phyloP scores from a whole-genome alignment of 2,113 vertebrate genomes.

The Furnarius figulus region DNA sequence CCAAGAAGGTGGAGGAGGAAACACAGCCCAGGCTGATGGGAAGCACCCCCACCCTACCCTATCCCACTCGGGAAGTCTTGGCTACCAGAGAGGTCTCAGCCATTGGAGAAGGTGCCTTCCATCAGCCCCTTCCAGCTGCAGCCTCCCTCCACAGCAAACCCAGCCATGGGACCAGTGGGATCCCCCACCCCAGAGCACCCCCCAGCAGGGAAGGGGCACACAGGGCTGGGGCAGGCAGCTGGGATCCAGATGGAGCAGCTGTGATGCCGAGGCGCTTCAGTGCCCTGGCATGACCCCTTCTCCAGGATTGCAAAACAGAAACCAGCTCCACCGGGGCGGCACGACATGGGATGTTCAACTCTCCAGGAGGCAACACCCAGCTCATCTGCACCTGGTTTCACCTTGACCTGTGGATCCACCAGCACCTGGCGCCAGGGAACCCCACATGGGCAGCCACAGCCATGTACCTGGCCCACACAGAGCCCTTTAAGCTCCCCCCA shows the following conservation, averaged over 20 bases:
- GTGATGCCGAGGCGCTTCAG: not conserved
- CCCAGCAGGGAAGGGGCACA: not conserved
- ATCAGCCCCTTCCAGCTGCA: not conserved
- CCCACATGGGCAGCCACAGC: fast-evolving
- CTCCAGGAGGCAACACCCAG: not conserved
- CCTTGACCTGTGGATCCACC: not conserved
- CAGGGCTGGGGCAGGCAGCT: not conserved
- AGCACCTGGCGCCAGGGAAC: not conserved
- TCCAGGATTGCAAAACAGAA: not conserved
- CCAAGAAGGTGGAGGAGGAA: not conserved
- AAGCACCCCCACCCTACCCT: not conserved
- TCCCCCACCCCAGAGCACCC: not conserved
- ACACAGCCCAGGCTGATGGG: not conserved
- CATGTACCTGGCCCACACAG: not conserved
- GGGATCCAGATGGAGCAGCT: not conserved
- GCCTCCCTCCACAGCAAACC: not conserved
- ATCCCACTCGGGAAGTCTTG: not conserved
- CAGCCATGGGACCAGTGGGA: not conserved
- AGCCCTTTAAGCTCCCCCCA: not conserved
- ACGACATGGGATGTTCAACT: fast-evolving
- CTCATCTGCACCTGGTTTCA: not conserved
- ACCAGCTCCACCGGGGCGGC: not conserved
- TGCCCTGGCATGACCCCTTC: not conserved
- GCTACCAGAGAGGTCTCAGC: not conserved
- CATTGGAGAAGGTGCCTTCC: not conserved